Evolutionary conservation across 2,888 invertebrate genomes (phyloP).

Genomic region (Eutolmus rufibarbis): DNA sequence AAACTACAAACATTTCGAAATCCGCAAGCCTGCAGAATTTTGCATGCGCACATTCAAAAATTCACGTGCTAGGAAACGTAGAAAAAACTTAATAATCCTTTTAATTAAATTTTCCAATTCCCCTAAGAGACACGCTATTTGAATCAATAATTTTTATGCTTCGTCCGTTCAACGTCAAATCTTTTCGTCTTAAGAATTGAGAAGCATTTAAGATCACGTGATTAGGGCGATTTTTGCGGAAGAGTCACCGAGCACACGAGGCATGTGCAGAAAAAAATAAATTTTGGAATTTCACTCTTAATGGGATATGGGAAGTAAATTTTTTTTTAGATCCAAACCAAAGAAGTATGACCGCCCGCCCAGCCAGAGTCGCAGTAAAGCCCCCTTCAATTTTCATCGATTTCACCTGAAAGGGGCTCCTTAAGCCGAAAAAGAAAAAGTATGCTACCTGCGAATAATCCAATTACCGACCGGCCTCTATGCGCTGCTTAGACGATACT

Average conservation of each 20-base stretch:
- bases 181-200: neutral
- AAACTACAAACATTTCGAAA: neutral
- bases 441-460: neutral
- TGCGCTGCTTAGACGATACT: neutral
- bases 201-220: neutral
- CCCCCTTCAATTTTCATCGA: constrained; percentile 9
- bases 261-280: neutral
- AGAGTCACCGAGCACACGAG: neutral
- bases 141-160: neutral
- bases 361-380: neutral
- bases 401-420: neutral
- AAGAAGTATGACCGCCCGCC: neutral
- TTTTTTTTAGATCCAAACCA: neutral
- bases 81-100: neutral
- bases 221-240: neutral
- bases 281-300: neutral
- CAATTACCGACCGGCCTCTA: constrained; percentile 3
- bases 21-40: neutral
- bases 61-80: neutral
- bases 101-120: neutral
- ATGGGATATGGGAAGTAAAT: constrained; percentile 4
- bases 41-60: neutral
- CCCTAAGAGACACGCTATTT: neutral
- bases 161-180: neutral
- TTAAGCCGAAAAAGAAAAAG: constrained; percentile 4